Percentiles rank a stretch among this genome's conserved stretches.
These are phyloP conservation scores for Himalopsyche anomala DNA, from an alignment of 2,888 invertebrate genomes.

Conservation along the genomic window DNA sequence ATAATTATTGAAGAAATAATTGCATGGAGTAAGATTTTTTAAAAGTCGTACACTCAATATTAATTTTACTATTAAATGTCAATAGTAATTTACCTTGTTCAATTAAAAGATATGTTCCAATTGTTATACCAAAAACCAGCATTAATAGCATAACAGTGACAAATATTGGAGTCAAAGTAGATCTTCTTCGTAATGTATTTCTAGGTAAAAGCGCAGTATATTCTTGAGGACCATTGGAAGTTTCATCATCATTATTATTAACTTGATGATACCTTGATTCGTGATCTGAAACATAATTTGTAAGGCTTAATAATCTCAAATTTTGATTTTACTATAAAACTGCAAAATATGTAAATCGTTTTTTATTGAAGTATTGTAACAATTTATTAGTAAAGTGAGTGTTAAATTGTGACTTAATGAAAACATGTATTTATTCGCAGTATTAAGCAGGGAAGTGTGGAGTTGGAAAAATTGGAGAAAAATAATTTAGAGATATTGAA, in stretches of 20 bases:
- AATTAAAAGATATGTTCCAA: slow-evolving; percentile 72
- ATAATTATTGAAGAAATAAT: not conserved
- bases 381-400: too few species aligned
- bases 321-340: too few species aligned
- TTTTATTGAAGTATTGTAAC: too few species aligned
- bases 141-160: slow-evolving; percentile 69
- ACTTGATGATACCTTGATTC: slow-evolving; percentile 70
- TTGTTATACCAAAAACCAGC: slow-evolving; percentile 70
- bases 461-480: too few species aligned
- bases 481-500: too few species aligned
- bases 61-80: not conserved
- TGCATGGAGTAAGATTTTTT: not conserved
- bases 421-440: too few species aligned
- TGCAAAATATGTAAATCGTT: too few species aligned
- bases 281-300: slow-evolving; percentile 69
- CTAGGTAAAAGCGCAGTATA: slow-evolving; percentile 69
- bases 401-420: too few species aligned
- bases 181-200: slow-evolving; percentile 62
- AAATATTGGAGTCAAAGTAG: slow-evolving; percentile 67
- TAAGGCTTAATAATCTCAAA: not conserved
- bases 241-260: slow-evolving; percentile 67
- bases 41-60: not conserved
- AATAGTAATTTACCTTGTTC: slow-evolving; percentile 68
- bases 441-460: too few species aligned
- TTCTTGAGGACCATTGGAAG: slow-evolving; percentile 66